These are phyloP conservation scores for Cheilosia grossa DNA, from an alignment of 2,888 invertebrate species.

Conservation along the genomic window DNA sequence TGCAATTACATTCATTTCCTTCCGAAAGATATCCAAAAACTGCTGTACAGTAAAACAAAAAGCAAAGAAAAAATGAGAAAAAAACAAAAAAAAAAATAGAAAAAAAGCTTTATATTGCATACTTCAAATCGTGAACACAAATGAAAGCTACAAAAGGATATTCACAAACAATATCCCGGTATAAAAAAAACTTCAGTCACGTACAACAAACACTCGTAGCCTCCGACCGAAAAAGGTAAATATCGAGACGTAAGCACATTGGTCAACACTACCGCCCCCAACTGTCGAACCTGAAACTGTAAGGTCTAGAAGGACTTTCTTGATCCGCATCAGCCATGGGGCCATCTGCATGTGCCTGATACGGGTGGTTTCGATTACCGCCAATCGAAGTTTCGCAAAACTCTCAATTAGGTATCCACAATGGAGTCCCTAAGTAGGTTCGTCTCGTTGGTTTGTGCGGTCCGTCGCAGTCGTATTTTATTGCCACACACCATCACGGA, in stretches of 20 bases:
- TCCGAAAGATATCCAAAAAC: slow-evolving; percentile 18
- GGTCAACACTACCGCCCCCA: slow-evolving; percentile 25
- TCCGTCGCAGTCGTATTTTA: slow-evolving; percentile 32
- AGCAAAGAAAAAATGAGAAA: background rate
- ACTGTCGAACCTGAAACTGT: slow-evolving; percentile 22
- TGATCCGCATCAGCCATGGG: background rate
- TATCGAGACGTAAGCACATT: slow-evolving; percentile 61
- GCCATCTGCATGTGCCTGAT: slow-evolving; percentile 33
- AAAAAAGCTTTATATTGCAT: slow-evolving; percentile 68
- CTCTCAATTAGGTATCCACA: slow-evolving; percentile 70
- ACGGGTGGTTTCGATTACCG: slow-evolving; percentile 62
- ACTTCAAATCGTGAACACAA: slow-evolving; percentile 66
- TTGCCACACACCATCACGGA: slow-evolving; percentile 39
- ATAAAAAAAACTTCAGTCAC: slow-evolving; percentile 47
- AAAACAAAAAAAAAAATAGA: background rate
- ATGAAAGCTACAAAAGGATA: slow-evolving; percentile 49
- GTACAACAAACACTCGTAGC: slow-evolving; percentile 62
- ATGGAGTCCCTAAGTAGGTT: slow-evolving; percentile 65
- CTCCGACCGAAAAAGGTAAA: slow-evolving; percentile 60
- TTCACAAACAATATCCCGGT: background rate
- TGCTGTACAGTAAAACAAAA: background rate
- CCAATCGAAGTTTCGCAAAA: slow-evolving; percentile 69
- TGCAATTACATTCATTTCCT: slow-evolving; percentile 62
- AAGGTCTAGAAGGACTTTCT: slow-evolving; percentile 54
- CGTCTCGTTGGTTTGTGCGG: slow-evolving; percentile 26